A percentile compares a stretch with the other conserved stretches of the same genome.
phyloP scores from a whole-genome alignment of 1,140 invertebrate genomes.

The Drosophila grimshawi region DNA sequence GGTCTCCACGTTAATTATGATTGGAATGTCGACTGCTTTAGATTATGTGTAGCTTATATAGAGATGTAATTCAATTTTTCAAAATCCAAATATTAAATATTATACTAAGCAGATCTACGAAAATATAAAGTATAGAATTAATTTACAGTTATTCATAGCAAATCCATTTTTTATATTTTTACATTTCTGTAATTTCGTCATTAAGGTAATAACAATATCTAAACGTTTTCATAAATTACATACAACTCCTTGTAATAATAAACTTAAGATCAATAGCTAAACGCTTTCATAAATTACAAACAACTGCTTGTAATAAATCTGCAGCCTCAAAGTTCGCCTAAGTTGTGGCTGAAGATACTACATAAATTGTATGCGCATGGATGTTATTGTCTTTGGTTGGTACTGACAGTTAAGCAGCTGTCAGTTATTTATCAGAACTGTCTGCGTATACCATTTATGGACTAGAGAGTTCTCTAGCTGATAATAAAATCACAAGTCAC shows the following conservation, averaged over 20 bases:
- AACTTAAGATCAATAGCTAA: too few species aligned
- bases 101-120: too few species aligned
- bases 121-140: too few species aligned
- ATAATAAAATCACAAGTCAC: constrained; percentile 45
- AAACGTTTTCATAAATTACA: background rate
- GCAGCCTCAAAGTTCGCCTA: too few species aligned
- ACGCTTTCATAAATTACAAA: background rate
- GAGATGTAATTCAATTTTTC: too few species aligned
- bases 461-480: constrained; percentile 32
- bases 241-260: background rate
- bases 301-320: background rate
- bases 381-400: constrained; percentile 5
- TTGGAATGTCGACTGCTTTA: background rate
- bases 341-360: background rate
- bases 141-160: too few species aligned
- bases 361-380: background rate
- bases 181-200: too few species aligned
- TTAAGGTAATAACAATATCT: too few species aligned
- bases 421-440: constrained; percentile 73
- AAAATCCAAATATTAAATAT: too few species aligned
- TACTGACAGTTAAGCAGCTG: constrained; percentile 12
- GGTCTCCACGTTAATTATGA: background rate
- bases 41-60: too few species aligned
- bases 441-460: constrained; percentile 60
- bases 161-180: too few species aligned